Base-by-base conservation (phyloP, 2,797 vertebrate species). In the Neomorphus geoffroyi region DNA sequence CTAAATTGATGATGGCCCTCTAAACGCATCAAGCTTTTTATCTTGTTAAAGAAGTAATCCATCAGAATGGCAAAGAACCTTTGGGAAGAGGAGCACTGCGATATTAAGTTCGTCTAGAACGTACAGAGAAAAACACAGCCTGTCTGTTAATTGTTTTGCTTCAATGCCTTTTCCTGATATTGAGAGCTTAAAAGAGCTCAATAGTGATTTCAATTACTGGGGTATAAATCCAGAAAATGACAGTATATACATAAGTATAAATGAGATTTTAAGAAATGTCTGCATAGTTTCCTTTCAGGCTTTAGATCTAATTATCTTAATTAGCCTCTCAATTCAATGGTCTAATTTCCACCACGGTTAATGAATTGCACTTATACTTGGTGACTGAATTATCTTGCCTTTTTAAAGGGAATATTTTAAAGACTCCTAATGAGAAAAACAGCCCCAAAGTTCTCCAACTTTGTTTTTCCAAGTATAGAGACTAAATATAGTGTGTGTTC, bases 261-360 rank as follows among this genome's bases (percentile, higher is more conserved):
- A 88, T 82, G 80, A 88, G 80, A 84, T 85, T 90, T 90, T 66
- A 94, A 96, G 85, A 90, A 93, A 88, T 84, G 67, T 70, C 82
- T 91, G 71, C 71, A 35, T 70, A 86, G 83, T 90, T 96, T 88
- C 80, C 67, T 92, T 92, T 93, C 86, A 92, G 67, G 64, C 62
- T 94, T 91, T 73, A 88, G 84, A 90, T 88, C 50, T 86, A 92
- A 96, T 92, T 92, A 94, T 92, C 85, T 88, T 90, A 94, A 97
- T 97, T 94, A 96, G 82, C 77, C 87, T 92, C 85, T 95, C 80
- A 79, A 94, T 84, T 93, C 92, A 93, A 94, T 91, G 64, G 77
- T 86, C 87, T 92, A 60, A 90, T 91, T 94, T 91, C 73, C 53
- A 80, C 80, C 77, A 48, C 3, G 2, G 66, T 88, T 93, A 96